These are phyloP conservation scores for Gallirallus australis DNA, from an alignment of 2,797 vertebrate genomes.

Conservation along the genomic window DNA sequence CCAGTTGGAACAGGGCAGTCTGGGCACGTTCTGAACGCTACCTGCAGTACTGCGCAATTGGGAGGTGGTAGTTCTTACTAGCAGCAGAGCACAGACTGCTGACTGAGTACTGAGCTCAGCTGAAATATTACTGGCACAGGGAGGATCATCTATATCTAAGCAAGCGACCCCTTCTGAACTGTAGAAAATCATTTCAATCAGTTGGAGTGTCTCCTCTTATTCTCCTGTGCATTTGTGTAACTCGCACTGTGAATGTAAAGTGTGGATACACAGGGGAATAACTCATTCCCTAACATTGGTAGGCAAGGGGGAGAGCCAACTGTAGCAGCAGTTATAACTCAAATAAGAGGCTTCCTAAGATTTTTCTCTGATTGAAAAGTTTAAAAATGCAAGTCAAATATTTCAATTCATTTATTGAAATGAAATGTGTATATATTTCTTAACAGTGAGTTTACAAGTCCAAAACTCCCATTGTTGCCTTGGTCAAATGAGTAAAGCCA, in stretches of 20 bases:
- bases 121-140: not conserved
- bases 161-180: not conserved
- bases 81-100: not conserved
- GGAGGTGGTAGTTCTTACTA: not conserved
- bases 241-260: rapidly evolving
- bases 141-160: not conserved
- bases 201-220: not conserved
- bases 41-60: not conserved
- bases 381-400: not conserved
- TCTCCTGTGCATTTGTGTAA: not conserved
- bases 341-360: not conserved
- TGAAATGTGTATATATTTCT: not conserved
- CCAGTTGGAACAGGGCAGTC: not conserved
- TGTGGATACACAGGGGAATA: not conserved
- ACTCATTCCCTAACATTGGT: not conserved
- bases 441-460: not conserved
- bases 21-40: not conserved
- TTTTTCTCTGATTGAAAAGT: not conserved
- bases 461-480: not conserved
- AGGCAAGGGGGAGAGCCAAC: not conserved
- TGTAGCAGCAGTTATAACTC: not conserved
- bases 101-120: not conserved
- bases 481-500: not conserved
- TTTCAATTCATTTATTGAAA: not conserved
- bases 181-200: not conserved